Base-by-base conservation (phyloP, 2,113 vertebrate genomes). In the Trogon surrucura region DNA sequence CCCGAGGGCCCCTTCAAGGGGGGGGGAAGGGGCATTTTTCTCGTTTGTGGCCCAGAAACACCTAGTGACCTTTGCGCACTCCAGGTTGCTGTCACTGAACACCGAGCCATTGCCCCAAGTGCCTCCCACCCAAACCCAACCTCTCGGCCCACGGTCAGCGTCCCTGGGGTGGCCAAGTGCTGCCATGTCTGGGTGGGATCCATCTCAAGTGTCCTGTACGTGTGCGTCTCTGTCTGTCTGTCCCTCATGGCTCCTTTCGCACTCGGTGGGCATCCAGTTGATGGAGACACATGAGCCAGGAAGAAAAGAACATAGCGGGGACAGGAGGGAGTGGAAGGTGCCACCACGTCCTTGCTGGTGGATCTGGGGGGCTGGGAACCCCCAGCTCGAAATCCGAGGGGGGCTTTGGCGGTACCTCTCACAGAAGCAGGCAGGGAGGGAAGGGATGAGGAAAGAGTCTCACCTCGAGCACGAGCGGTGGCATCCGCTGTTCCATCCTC, bases 401-500 rank as follows among this genome's bases (percentile, higher is more conserved):
- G 36, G 50, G 9, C 6, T 38, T 4, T 44, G 6, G 13, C 0
- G 18, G 5, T 36, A 29, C 34, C 70, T 65, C 5, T 53, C 32
- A 26, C 70, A 38, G 83, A 25, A 70, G 45, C 21, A 16, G 1
- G 25, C 23, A 10, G 41, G 51, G 41, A 41, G 41, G 41, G 26
- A 51, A 66, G 44, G 51, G 8, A 25, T 0, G 22, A 66, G 88
- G 57, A 86, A 38, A 71, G 32, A 1, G 4, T 34, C 51, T 97
- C 58, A 97, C 96, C 96, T 96, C 96, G 0, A 96, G 92, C 87
- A 94, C 72, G 69, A 97, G 96, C 0, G 90, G 92, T 0, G 82
- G 96, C 96, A 96, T 95, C 73, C 95, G 64, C 75, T 90, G 96
- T 56, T 97, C 96, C 96, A 97, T 96, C 95, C 95, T 95, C 95